A percentile compares a stretch with the other conserved stretches of the same genome.
These are phyloP conservation scores for Erebia aethiops DNA, from an alignment of 2,888 invertebrate genomes.

Conservation along the genomic window DNA sequence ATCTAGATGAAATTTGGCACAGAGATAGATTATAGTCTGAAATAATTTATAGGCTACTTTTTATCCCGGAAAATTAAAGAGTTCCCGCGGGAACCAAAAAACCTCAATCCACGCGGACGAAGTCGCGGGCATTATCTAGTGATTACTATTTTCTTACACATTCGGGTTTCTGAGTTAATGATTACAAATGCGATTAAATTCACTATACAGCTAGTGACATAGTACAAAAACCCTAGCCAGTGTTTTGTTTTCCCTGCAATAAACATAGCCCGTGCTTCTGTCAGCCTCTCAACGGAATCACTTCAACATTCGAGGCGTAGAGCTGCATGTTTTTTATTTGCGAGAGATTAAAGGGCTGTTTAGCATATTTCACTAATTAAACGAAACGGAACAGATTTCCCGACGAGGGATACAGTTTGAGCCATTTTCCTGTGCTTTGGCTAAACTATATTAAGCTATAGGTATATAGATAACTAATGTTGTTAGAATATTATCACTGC, in stretches of 20 bases:
- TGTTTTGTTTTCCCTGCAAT: background rate
- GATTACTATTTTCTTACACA: no score
- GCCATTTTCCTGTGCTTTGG: conserved; percentile 1
- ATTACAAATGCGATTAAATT: background rate
- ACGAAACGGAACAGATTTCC: conserved; percentile 48
- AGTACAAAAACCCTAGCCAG: background rate
- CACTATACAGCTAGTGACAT: no score
- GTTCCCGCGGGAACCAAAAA: no score
- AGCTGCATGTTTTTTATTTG: conserved; percentile 35
- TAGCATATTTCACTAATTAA: conserved; percentile 67
- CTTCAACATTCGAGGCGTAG: conserved; percentile 1
- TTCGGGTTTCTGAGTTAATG: no score
- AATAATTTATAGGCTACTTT: no score
- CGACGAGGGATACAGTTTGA: conserved; percentile 18
- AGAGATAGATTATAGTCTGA: no score
- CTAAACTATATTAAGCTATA: background rate
- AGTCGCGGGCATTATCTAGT: no score
- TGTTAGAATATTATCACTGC: no score
- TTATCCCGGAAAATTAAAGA: no score
- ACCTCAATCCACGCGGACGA: no score
- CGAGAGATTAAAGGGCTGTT: conserved; percentile 49
- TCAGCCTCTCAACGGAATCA: conserved; percentile 4
- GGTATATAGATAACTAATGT: no score
- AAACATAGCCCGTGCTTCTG: conserved; percentile 2
- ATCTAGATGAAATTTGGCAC: no score